Evolutionary conservation across 1,140 invertebrate genomes (phyloP).

Genomic region (Zaprionus vittiger): DNA sequence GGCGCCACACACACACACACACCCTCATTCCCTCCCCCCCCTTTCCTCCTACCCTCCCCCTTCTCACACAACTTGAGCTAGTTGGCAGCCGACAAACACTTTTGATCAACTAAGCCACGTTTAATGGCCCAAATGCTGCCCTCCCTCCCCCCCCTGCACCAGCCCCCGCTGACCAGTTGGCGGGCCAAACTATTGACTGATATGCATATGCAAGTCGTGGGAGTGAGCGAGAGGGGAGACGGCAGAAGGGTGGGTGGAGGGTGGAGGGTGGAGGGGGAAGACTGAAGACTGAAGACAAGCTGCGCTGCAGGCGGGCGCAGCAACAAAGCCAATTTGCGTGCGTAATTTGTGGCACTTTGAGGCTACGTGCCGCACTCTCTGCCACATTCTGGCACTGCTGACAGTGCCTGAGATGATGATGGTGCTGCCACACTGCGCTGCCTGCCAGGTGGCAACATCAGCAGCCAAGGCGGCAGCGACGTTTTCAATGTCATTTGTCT

Average conservation of each 20-base stretch:
- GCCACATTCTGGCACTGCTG: conserved; percentile 25
- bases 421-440: no score
- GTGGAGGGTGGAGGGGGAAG: background rate
- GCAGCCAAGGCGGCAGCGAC: conserved; percentile 32
- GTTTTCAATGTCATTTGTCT: conserved; percentile 72
- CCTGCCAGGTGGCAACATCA: conserved; percentile 22
- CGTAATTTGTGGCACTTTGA: conserved; percentile 80
- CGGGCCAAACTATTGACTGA: conserved; percentile 48
- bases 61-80: conserved; percentile 52
- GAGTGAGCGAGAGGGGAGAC: background rate
- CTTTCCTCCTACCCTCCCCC: background rate
- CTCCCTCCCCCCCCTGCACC: background rate
- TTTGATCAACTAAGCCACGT: conserved; percentile 70
- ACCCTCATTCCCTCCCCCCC: background rate
- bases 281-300: no score
- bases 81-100: conserved; percentile 42
- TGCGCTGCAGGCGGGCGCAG: background rate
- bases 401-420: background rate
- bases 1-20: conserved; percentile 12
- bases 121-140: conserved; percentile 63
- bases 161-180: conserved; percentile 39
- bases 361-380: conserved; percentile 59
- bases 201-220: conserved; percentile 33
- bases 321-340: conserved; percentile 80
- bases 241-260: no score